Evolutionary conservation across 2,888 invertebrate species (phyloP), one percentile per base, ranked within the genome.

Genomic region (Hoplodrina blanda): DNA sequence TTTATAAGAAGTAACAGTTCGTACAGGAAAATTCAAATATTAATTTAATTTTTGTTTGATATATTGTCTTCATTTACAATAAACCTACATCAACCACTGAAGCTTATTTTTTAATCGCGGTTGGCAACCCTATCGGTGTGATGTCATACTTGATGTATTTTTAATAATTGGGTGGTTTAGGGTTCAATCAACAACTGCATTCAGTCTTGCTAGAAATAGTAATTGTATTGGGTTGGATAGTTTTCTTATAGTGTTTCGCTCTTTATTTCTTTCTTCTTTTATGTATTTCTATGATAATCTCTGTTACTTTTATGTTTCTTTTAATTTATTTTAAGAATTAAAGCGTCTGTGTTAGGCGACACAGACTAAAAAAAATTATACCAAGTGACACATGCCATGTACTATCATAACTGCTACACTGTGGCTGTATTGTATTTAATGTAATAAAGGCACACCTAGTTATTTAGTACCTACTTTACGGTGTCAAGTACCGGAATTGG

Each of bases 101-200:
- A 19, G 2, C 33, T 46, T 41, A 49, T 25, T 71, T 53, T 57
- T 19, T 55, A 70, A 69, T 59, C 59, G 55, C n/a, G 60, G 69
- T 82, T 82, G 82, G 80, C 73, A 79, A 72, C 82, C 83, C 83
- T 84, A 76, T 73, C 60, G 72, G 76, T 84, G 80, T 84, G 80
- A 78, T 83, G 73, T 84, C 78, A 80, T 66, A 75, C 67, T 78
- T 72, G 75, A 76, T 78, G 81, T 80, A 69, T 62, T 78, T 71
- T 76, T 82, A 2, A 69, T 79, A 67, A 83, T 77, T 80, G 80
- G 76, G 76, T 85, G 83, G 83, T 75, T 80, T 78, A 73, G 72
- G 78, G 76, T 71, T 76, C 71, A 74, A 66, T 72, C 77, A 76
- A 69, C 70, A 69, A 67, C 61, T 76, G 73, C 75, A 81, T 82